A percentile compares a stretch with the other conserved stretches of the same genome.
Conservation (phyloP, 2,888 invertebrate genomes). For the Sycophila texana region DNA sequence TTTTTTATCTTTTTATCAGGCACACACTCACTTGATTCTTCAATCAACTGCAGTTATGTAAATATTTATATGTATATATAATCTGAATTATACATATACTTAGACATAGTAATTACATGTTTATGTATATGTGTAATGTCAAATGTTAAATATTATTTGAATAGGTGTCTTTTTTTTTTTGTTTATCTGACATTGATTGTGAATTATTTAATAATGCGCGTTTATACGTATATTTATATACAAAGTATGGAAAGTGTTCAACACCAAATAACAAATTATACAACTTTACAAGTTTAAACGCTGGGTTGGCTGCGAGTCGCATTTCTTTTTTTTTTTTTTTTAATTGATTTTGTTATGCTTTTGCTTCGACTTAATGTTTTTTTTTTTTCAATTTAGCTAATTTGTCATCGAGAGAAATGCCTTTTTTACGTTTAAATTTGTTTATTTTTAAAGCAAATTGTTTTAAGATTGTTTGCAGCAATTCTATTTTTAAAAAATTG, state of each 20-base stretch:
- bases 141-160: constrained; percentile 45
- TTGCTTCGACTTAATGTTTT: constrained; percentile 24
- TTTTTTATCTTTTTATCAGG: constrained; percentile 45
- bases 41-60: constrained; percentile 52
- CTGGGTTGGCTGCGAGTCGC: constrained; percentile 63
- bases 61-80: constrained; percentile 46
- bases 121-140: constrained; percentile 55
- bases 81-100: constrained; percentile 52
- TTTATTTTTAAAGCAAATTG: neutral
- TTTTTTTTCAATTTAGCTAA: constrained; percentile 36
- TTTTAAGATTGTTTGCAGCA: constrained; percentile 28
- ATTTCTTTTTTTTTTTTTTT: constrained; percentile 48
- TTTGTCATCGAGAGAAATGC: constrained; percentile 48
- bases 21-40: constrained; percentile 42
- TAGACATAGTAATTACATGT: constrained; percentile 50
- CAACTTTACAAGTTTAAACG: constrained; percentile 66
- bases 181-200: constrained; percentile 50
- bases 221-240: constrained; percentile 59
- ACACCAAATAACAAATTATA: constrained; percentile 70
- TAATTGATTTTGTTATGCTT: constrained; percentile 28
- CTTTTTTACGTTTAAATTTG: constrained; percentile 32
- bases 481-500: constrained; percentile 16
- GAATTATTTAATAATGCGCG: constrained; percentile 53
- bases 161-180: constrained; percentile 51
- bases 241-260: constrained; percentile 64